A percentile compares a stretch with the other conserved stretches of the same genome.
phyloP scores from a whole-genome alignment of 2,888 invertebrate species.

The Lobophora halterata region DNA sequence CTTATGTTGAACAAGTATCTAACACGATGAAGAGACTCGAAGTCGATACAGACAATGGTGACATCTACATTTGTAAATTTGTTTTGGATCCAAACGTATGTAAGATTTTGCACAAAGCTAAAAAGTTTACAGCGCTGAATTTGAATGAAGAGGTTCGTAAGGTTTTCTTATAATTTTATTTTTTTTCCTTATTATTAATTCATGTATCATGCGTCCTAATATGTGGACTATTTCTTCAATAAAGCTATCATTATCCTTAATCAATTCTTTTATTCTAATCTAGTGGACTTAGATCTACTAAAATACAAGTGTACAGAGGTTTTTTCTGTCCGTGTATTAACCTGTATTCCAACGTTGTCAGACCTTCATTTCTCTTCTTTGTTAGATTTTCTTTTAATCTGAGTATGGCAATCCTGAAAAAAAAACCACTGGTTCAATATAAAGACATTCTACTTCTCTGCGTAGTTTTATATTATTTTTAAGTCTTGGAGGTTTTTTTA shows the following conservation, averaged over 20 bases:
- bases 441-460: too few relatives aligned
- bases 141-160: slow-evolving; percentile 52
- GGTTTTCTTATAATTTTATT: slow-evolving; percentile 30
- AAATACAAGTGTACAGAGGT: slow-evolving; percentile 87
- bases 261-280: slow-evolving; percentile 3
- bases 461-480: too few relatives aligned
- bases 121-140: slow-evolving; percentile 60
- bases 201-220: too few relatives aligned
- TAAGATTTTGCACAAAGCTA: slow-evolving; percentile 58
- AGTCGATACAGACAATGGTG: slow-evolving; percentile 59
- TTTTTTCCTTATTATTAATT: neutral
- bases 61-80: slow-evolving; percentile 64
- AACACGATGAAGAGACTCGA: slow-evolving; percentile 50
- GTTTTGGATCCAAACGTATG: slow-evolving; percentile 56
- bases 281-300: slow-evolving; percentile 82
- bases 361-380: slow-evolving; percentile 4
- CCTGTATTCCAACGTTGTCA: slow-evolving; percentile 77
- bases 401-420: slow-evolving; percentile 1
- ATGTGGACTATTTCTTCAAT: slow-evolving; percentile 9
- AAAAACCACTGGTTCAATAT: too few relatives aligned
- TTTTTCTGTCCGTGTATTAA: slow-evolving; percentile 82
- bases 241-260: slow-evolving; percentile 5
- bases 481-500: too few relatives aligned
- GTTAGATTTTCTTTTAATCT: neutral
- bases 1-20: slow-evolving; percentile 49